Conservation (phyloP, 2,113 vertebrate genomes). For the Pelusios castaneus region DNA sequence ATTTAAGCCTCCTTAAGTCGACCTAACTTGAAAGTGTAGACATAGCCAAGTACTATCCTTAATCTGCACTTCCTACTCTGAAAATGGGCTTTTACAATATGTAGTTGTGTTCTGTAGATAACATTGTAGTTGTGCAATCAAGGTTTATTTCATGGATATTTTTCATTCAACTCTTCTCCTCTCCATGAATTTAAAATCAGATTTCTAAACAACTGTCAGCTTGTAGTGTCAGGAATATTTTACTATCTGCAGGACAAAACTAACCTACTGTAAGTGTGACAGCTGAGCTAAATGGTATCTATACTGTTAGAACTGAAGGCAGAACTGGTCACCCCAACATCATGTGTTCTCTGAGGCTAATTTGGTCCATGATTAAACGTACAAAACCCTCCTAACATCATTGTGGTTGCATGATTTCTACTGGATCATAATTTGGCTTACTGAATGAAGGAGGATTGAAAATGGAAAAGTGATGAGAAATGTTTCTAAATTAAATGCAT, state of each 20-base stretch:
- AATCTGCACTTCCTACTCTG: background rate
- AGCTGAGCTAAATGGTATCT: background rate
- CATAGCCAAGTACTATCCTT: background rate
- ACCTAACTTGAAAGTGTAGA: no score
- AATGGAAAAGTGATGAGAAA: background rate
- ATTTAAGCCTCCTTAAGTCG: no score
- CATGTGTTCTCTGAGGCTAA: background rate
- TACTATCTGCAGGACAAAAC: background rate
- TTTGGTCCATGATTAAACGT: background rate
- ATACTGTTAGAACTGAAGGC: background rate
- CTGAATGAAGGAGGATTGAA: conserved; percentile 16
- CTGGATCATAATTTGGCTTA: conserved; percentile 17
- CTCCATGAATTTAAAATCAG: background rate
- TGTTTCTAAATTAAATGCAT: background rate
- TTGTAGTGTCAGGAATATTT: background rate
- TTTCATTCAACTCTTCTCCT: background rate
- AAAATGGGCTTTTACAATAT: background rate
- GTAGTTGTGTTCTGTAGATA: no score
- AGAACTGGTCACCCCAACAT: background rate
- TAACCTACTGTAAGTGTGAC: background rate
- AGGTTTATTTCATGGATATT: background rate
- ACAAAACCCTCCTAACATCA: conserved; percentile 25
- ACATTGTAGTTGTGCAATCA: background rate
- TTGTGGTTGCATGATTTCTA: conserved; percentile 14
- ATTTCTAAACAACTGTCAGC: background rate